Conservation (phyloP, 2,113 vertebrate genomes). For the Clarias macrocephalus region DNA sequence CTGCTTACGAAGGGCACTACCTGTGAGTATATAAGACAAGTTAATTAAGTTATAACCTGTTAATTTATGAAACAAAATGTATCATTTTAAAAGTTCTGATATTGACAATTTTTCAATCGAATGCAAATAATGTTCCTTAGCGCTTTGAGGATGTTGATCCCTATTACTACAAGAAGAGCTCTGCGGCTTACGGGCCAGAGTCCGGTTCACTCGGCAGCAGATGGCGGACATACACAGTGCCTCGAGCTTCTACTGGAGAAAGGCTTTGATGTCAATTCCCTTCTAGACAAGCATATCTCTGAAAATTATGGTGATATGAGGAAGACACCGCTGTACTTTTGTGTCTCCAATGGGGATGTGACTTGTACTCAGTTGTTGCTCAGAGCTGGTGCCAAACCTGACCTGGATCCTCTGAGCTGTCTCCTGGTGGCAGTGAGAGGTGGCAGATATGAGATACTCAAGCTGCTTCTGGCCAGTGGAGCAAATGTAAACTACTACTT, state of each 20-base stretch:
- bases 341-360: constrained; percentile 81
- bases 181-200: constrained; percentile 78
- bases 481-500: constrained; percentile 88
- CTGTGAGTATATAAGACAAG: constrained; percentile 71
- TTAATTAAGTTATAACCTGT: not conserved
- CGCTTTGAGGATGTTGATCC: constrained; percentile 80
- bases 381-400: constrained; percentile 76
- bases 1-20: constrained; percentile 82
- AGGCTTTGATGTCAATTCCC: constrained; percentile 78
- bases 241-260: constrained; percentile 78
- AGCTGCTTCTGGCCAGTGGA: constrained; percentile 75
- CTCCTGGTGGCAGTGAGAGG: constrained; percentile 84
- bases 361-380: constrained; percentile 77
- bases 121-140: constrained; percentile 57
- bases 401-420: constrained; percentile 82
- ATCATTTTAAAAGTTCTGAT: not conserved
- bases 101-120: not conserved
- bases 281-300: constrained; percentile 76
- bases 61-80: not conserved
- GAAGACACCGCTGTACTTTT: constrained; percentile 77
- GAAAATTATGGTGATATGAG: constrained; percentile 79
- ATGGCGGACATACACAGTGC: constrained; percentile 79
- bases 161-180: constrained; percentile 75
- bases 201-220: constrained; percentile 81
- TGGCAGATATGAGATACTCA: constrained; percentile 78